A percentile compares a stretch with the other conserved stretches of the same genome.
Evolutionary conservation across 2,888 invertebrate species (phyloP).

Genomic region (Drosophila neotestacea): DNA sequence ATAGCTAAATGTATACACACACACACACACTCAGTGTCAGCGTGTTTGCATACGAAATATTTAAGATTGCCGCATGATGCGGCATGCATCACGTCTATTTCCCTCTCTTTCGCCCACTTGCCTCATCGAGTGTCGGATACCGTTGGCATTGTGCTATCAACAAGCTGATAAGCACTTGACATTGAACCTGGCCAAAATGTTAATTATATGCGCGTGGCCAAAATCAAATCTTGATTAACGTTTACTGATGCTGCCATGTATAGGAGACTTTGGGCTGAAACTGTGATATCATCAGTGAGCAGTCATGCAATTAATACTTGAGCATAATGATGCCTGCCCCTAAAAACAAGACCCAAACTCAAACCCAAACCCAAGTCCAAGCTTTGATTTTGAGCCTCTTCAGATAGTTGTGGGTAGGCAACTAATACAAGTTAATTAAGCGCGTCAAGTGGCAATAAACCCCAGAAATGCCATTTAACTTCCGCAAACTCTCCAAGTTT

Average conservation of each 20-base stretch:
- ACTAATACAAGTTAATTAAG: slow-evolving; percentile 75
- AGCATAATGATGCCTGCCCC: slow-evolving; percentile 68
- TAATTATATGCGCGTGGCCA: slow-evolving; percentile 78
- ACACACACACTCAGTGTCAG: slow-evolving; percentile 24
- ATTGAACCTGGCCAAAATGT: slow-evolving; percentile 79
- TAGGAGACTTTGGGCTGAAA: not conserved
- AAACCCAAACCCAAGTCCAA: slow-evolving; percentile 3
- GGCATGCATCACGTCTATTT: slow-evolving; percentile 1
- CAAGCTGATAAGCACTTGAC: slow-evolving; percentile 72
- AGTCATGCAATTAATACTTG: slow-evolving; percentile 72
- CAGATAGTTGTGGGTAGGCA: slow-evolving; percentile 6
- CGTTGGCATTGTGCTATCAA: slow-evolving; percentile 53
- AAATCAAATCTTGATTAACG: slow-evolving; percentile 71
- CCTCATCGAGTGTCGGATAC: slow-evolving; percentile 39
- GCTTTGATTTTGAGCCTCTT: slow-evolving; percentile 18
- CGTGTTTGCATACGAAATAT: slow-evolving; percentile 77
- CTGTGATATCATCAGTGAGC: slow-evolving; percentile 68
- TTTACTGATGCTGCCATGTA: slow-evolving; percentile 26
- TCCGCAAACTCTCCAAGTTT: slow-evolving; percentile 62
- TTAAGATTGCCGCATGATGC: slow-evolving; percentile 55
- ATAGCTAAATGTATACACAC: slow-evolving; percentile 40
- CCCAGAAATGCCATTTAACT: slow-evolving; percentile 58
- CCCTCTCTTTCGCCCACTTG: not conserved
- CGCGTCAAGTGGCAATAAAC: slow-evolving; percentile 64
- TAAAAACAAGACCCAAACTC: not conserved